Conservation (phyloP, 2,113 vertebrate genomes). For the Pseudorectes ferrugineus region DNA sequence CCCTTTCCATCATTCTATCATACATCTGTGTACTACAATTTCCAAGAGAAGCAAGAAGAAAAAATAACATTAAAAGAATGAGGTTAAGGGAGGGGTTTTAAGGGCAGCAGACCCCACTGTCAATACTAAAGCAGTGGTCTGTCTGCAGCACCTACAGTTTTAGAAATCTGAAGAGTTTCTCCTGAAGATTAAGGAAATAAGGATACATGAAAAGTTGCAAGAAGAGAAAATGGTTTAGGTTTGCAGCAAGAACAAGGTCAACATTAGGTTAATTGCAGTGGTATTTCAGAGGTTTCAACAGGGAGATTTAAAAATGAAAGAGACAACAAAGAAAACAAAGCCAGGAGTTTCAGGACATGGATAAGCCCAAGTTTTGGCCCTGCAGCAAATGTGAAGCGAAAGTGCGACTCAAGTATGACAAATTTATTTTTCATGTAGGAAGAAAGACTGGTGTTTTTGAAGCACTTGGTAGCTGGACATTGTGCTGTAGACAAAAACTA, state of each 20-base stretch:
- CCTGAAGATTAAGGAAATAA: not conserved
- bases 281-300: not conserved
- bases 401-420: not conserved
- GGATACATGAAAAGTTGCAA: not conserved
- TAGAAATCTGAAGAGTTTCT: not conserved
- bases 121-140: not conserved
- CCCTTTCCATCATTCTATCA: not conserved
- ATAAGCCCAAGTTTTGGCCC: not conserved
- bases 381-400: not conserved
- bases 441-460: not conserved
- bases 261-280: not conserved
- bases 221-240: not conserved
- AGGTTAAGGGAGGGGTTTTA: not conserved
- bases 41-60: not conserved
- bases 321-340: not conserved
- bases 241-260: not conserved
- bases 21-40: not conserved
- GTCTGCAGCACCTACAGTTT: not conserved
- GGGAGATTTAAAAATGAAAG: not conserved
- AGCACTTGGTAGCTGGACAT: not conserved
- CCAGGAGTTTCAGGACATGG: not conserved
- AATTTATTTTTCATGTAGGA: not conserved
- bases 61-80: not conserved
- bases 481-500: not conserved
- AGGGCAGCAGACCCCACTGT: not conserved